Evolutionary conservation across 2,797 vertebrate species (phyloP).

Genomic region (Netta rufina): DNA sequence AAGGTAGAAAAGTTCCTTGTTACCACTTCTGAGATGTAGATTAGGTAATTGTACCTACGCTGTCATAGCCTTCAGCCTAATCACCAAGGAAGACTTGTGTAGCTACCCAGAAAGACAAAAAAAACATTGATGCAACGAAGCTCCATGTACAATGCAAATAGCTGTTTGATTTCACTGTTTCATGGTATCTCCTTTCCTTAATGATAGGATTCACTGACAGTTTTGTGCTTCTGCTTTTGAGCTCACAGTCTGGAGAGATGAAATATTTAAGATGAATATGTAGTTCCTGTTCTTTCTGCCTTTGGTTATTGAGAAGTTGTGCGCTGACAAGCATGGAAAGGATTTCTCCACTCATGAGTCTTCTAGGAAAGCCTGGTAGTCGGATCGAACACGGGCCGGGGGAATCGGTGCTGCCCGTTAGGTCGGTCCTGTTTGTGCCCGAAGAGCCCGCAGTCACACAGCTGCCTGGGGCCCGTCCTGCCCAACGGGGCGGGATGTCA

Average conservation of each 20-base stretch:
- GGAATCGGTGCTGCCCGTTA: neutral
- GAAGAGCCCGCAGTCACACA: neutral
- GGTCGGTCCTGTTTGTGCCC: neutral
- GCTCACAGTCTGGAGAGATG: neutral
- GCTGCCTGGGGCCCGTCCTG: neutral
- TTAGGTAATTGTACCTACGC: neutral
- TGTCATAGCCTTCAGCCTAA: neutral
- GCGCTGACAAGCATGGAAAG: neutral
- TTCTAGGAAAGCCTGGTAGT: neutral
- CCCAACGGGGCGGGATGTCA: neutral
- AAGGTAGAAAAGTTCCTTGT: neutral
- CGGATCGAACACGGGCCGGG: neutral
- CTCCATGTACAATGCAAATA: neutral
- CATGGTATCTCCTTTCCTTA: neutral
- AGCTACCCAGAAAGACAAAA: neutral
- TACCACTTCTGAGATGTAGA: neutral
- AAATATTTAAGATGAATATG: constrained; percentile 21
- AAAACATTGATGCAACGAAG: neutral
- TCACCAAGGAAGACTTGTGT: neutral
- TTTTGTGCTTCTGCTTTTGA: neutral
- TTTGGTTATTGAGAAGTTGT: neutral
- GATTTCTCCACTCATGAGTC: neutral
- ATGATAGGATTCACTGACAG: neutral
- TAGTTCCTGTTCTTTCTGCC: neutral
- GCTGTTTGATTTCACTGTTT: neutral